Base-by-base conservation (phyloP, 2,888 invertebrate species). In the Onchidella celtica region DNA sequence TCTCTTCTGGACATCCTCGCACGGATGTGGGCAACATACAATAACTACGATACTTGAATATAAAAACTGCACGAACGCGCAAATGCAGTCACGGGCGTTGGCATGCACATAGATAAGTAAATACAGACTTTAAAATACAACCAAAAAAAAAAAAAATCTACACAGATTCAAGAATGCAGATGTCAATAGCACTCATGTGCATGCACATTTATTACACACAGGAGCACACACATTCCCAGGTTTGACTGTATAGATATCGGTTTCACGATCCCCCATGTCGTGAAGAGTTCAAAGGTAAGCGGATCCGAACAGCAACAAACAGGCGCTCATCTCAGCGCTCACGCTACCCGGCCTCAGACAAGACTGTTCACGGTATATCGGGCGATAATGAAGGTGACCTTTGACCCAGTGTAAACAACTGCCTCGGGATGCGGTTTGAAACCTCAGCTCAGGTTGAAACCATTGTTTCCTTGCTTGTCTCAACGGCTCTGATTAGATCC, bases 231-330 rank as follows among this genome's bases (percentile, higher is more conserved):
- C n/a, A n/a, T 36, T 59, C 55, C 57, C 55, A 47, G n/a, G 40
- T 21, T 40, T 24, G 34, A 27, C 17, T 34, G 69, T 78, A 68
- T 69, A 68, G 21, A 38, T 57, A 68, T 59, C 78, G 6, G 17
- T 11, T n/a, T 21, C 21, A 57, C 47, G 32, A 38, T 29, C 38
- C 21, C 36, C 61, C 24, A 27, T 27, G 27, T 17, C 34, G 34
- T 32, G 21, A 3, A 34, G 63, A 63, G 61, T 74, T 74, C 74
- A 74, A 74, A 74, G 74, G 74, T 74, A 74, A 74, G 74, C 38
- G 27, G 74, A 74, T 38, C 61, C 61, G 36, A 74, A 63, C 63
- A 74, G 74, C 63, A 63, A 74, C 74, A 74, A 74, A 74, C 74
- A 74, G 63, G 40, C 36, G 57, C 72, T 1, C 36, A 59, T 72